phyloP scores from a whole-genome alignment of 2,888 invertebrate genomes.

The Cantharis rufa region DNA sequence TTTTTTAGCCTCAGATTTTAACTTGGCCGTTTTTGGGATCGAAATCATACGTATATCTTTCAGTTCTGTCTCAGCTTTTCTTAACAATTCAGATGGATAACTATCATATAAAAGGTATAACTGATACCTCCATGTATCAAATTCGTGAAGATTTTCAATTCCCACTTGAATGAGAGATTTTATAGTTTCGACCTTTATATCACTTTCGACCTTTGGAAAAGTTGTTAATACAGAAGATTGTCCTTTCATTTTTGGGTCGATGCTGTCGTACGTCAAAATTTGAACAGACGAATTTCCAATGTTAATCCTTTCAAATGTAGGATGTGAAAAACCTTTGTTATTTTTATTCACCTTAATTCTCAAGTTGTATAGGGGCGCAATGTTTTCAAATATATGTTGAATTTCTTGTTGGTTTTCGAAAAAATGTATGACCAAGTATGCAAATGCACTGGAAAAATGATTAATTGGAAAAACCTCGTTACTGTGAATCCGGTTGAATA shows the following conservation, averaged over 20 bases:
- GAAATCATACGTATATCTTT: conserved; percentile 65
- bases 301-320: neutral
- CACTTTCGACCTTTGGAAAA: conserved; percentile 45
- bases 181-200: conserved; percentile 61
- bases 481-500: conserved; percentile 7
- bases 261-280: conserved; percentile 8
- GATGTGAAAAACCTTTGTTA: neutral
- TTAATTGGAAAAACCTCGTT: conserved; percentile 12
- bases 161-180: conserved; percentile 69
- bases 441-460: conserved; percentile 23
- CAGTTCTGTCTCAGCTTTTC: conserved; percentile 64
- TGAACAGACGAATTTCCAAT: neutral
- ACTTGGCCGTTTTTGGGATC: conserved; percentile 54
- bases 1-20: conserved; percentile 33
- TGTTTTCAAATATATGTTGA: conserved; percentile 13
- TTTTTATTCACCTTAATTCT: neutral
- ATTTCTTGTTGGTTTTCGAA: conserved; percentile 20
- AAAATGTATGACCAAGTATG: conserved; percentile 28
- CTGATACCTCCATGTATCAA: conserved; percentile 67
- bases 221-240: neutral
- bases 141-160: conserved; percentile 64
- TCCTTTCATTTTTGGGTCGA: conserved; percentile 1
- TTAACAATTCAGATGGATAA: conserved; percentile 68
- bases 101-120: conserved; percentile 73
- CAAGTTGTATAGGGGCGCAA: conserved; percentile 1